Conservation (phyloP, 1,140 invertebrate species). For the Cydia fagiglandana region DNA sequence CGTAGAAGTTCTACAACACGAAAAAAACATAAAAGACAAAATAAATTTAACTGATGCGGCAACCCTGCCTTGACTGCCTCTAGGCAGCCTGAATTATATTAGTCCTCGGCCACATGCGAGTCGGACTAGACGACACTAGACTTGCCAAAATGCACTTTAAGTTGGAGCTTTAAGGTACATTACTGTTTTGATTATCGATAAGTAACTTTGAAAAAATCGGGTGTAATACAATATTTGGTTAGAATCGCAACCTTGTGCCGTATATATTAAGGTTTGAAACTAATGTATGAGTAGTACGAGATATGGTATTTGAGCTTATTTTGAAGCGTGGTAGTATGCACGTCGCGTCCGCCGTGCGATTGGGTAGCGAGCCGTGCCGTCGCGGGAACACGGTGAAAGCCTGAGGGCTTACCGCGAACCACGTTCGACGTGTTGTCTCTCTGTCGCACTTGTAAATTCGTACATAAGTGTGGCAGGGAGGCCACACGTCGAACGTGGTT, state of each 20-base stretch:
- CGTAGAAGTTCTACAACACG: conserved; percentile 5
- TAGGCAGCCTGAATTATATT: conserved; percentile 27
- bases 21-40: conserved; percentile 1
- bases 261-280: neutral
- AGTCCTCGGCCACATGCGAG: conserved; percentile 19
- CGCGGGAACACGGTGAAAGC: neutral
- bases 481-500: too few relatives aligned
- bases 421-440: too few relatives aligned
- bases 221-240: neutral
- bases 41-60: neutral
- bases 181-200: neutral
- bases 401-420: too few relatives aligned
- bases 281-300: neutral
- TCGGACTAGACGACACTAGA: neutral
- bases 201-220: neutral
- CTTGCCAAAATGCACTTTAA: conserved; percentile 15
- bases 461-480: too few relatives aligned
- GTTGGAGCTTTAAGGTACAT: neutral
- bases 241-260: neutral
- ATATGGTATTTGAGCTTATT: neutral
- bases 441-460: too few relatives aligned
- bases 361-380: neutral
- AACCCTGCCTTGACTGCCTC: conserved; percentile 3
- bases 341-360: neutral
- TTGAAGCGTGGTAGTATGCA: conserved; percentile 8